A percentile compares a stretch with the other conserved stretches of the same genome.
These are phyloP conservation scores for Sciurus vulgaris DNA, from an alignment of 2,797 vertebrate species.

Conservation along the genomic window DNA sequence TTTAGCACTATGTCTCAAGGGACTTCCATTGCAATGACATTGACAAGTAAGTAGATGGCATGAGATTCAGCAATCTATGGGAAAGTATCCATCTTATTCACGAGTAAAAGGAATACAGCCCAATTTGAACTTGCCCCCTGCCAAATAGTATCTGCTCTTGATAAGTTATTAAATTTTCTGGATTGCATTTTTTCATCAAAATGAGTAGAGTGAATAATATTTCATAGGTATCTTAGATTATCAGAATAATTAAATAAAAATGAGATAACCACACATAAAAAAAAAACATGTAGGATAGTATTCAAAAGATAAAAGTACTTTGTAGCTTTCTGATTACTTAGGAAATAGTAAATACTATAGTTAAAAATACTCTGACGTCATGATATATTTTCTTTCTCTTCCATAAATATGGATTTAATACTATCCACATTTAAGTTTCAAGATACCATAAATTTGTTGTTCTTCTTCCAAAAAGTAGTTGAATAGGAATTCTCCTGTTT, in stretches of 20 bases:
- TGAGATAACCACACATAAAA: neutral
- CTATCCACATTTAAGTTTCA: neutral
- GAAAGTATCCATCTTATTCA: neutral
- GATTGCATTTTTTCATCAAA: constrained; percentile 16
- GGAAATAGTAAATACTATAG: neutral
- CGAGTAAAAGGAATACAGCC: neutral
- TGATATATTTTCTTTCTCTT: neutral
- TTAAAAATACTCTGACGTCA: neutral
- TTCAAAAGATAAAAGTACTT: neutral
- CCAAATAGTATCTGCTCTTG: neutral
- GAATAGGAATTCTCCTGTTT: neutral
- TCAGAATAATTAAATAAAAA: constrained; percentile 12
- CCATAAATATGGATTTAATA: neutral
- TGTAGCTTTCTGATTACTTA: neutral
- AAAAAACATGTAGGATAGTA: neutral
- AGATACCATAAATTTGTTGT: neutral
- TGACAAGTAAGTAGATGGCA: neutral
- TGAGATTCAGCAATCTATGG: neutral
- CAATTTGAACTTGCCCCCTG: neutral
- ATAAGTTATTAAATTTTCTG: neutral
- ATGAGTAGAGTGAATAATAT: neutral
- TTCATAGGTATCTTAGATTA: neutral
- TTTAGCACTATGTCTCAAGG: neutral
- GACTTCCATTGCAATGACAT: neutral
- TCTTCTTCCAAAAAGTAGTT: neutral